Percentiles rank a stretch among this genome's conserved stretches.
Evolutionary conservation across 92 coral and sea anemone species (phyloP).

Genomic region (Zoanthus solanderi): DNA sequence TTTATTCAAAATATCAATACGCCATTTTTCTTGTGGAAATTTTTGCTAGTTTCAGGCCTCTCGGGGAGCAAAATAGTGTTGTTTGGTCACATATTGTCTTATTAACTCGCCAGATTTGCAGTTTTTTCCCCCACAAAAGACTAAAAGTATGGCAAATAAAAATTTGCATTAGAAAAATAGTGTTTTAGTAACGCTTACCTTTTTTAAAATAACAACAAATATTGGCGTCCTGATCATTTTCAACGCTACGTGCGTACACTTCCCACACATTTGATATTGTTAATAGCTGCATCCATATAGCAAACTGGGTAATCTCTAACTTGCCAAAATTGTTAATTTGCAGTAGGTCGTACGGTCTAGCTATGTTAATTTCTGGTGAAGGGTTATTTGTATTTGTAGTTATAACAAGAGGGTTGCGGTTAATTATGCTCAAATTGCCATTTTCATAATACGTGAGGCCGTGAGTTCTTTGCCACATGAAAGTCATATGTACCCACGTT

Average conservation of each 20-base stretch:
- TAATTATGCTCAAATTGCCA: conserved; percentile 72
- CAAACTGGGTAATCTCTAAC: conserved; percentile 91
- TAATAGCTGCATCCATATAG: conserved; percentile 85
- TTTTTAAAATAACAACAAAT: conserved; percentile 80
- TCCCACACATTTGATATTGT: conserved; percentile 71
- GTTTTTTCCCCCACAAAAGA: no score
- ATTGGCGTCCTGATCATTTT: conserved; percentile 51
- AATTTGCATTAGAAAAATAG: no score
- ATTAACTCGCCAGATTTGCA: no score
- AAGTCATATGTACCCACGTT: conserved; percentile 93
- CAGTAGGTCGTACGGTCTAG: conserved; percentile 75
- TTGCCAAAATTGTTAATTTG: conserved; percentile 75
- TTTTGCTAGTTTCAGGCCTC: no score
- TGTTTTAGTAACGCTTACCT: conserved; percentile 50
- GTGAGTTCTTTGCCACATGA: conserved; percentile 72
- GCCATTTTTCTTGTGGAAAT: no score
- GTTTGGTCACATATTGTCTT: no score
- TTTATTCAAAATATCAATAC: no score
- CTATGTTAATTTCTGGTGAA: conserved; percentile 85
- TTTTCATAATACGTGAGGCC: conserved; percentile 82
- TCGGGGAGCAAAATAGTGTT: no score
- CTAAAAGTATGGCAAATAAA: no score
- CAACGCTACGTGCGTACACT: conserved; percentile 65
- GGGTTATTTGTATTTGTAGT: conserved; percentile 59
- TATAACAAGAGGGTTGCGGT: conserved; percentile 55